Evolutionary conservation across 1,140 invertebrate species (phyloP), one percentile per base, ranked within the genome.

Genomic region (Metaphire vulgaris): DNA sequence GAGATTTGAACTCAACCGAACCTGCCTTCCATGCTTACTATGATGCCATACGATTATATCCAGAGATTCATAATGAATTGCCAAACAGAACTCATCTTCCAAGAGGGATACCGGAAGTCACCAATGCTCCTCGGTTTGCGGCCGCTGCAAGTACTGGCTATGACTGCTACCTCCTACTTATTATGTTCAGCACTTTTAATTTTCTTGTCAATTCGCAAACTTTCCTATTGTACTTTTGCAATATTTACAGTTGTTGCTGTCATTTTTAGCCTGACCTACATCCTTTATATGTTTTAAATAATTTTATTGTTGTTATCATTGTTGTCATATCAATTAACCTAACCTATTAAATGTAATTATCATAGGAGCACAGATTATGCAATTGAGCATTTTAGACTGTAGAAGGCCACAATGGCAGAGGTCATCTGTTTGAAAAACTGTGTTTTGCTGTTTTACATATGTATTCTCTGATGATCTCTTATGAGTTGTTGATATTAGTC

Each of bases 1-100:
- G 89, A 2, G 87, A 88, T 56, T 77, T 78, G 28, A 84, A 83
- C 75, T 88, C 88, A 78, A 83, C 85, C 15, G 80, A 85, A 31
- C 87, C 88, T 67, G 87, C 88, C 0, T 79, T 83, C 31, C 84
- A 84, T 31, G 88, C 89, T 1, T 56, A 56, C 41, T 6, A 21
- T 21, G 41, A 56, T 21, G 41, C 41, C 41, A 6, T 56, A 21
- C 41, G 41, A 56, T 21, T 56, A 21, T 56, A 56, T 56, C 41
- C 41, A 6, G 41, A 56, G 41, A 56, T 56, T 56, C 21, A 6
- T 21, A 56, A 56, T 21, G 41, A 56, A 56, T 21, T 56, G 41
- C 41, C 41, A 56, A 56, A 56, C 41, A 6, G 41, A 21, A 56
- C 41, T 56, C 6, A 56, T 6, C 41, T 56, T 6, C 21, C 41